These are phyloP conservation scores for Platycheirus rosarum DNA, from an alignment of 2,888 invertebrate genomes.

Conservation along the genomic window DNA sequence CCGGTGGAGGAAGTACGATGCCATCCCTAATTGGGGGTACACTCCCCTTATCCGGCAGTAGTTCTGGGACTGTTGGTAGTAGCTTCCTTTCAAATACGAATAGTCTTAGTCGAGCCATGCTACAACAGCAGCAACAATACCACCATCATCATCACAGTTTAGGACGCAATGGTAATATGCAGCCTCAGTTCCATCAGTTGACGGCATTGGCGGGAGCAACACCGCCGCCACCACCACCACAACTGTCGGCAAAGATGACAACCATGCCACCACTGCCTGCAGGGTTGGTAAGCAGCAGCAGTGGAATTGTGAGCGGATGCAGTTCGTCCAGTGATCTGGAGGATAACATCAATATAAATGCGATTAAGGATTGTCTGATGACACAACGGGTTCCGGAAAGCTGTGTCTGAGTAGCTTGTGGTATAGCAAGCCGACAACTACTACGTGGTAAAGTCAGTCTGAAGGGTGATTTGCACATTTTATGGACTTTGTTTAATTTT, in stretches of 20 bases:
- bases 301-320: conserved; percentile 75
- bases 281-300: conserved; percentile 56
- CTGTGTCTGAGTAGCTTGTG: conserved; percentile 87
- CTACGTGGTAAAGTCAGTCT: conserved; percentile 10
- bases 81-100: conserved; percentile 62
- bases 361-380: conserved; percentile 93
- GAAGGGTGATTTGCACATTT: conserved; percentile 15
- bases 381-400: conserved; percentile 94
- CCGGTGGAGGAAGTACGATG: conserved; percentile 64
- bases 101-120: conserved; percentile 68
- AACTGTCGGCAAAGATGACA: conserved; percentile 75
- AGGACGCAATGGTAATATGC: conserved; percentile 71
- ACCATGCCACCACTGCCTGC: conserved; percentile 63
- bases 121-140: conserved; percentile 74
- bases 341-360: conserved; percentile 89
- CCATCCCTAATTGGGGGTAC: conserved; percentile 76
- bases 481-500: conserved; percentile 24
- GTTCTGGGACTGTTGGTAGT: conserved; percentile 78
- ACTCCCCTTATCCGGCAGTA: conserved; percentile 79
- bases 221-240: conserved; percentile 24
- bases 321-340: conserved; percentile 81
- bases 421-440: not conserved
- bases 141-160: conserved; percentile 69
- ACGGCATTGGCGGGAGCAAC: conserved; percentile 50
- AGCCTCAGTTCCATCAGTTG: conserved; percentile 69